Evolutionary conservation across 2,113 vertebrate species (phyloP).

Genomic region (Sceloporus undulatus): DNA sequence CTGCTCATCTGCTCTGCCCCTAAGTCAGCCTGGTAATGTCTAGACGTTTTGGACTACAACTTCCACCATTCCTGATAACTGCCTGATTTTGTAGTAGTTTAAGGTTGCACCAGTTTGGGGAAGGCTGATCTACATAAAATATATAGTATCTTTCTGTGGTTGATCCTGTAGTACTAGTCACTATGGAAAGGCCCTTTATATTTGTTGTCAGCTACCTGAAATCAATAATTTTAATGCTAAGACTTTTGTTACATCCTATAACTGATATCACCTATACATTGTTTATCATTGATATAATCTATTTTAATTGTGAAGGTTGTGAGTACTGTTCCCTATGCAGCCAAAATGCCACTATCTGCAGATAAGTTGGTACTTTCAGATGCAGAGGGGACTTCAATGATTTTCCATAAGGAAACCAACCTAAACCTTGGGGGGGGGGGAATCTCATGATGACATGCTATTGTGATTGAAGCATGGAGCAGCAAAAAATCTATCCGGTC

Average conservation of each 20-base stretch:
- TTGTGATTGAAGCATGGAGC: not conserved
- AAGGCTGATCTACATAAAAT: not conserved
- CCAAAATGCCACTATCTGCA: not conserved
- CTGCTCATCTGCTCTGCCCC: too few species aligned
- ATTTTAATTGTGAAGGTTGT: not conserved
- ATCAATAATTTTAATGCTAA: not conserved
- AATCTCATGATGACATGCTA: not conserved
- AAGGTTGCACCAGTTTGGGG: not conserved
- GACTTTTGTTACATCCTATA: not conserved
- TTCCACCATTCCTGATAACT: not conserved
- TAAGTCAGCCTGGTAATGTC: not conserved
- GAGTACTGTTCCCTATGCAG: not conserved
- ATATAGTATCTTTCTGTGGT: fast-evolving
- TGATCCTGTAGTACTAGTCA: fast-evolving
- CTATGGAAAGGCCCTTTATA: not conserved
- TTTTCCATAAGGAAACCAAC: not conserved
- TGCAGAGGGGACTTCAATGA: not conserved
- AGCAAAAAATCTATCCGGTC: not conserved
- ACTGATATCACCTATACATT: not conserved
- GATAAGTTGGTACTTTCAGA: not conserved
- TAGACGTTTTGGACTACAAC: not conserved
- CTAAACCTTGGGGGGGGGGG: not conserved
- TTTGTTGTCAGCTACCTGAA: not conserved
- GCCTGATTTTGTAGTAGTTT: not conserved
- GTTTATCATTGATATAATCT: too few species aligned